These are phyloP conservation scores for Plagodis pulveraria DNA, from an alignment of 2,888 invertebrate genomes.

Conservation along the genomic window DNA sequence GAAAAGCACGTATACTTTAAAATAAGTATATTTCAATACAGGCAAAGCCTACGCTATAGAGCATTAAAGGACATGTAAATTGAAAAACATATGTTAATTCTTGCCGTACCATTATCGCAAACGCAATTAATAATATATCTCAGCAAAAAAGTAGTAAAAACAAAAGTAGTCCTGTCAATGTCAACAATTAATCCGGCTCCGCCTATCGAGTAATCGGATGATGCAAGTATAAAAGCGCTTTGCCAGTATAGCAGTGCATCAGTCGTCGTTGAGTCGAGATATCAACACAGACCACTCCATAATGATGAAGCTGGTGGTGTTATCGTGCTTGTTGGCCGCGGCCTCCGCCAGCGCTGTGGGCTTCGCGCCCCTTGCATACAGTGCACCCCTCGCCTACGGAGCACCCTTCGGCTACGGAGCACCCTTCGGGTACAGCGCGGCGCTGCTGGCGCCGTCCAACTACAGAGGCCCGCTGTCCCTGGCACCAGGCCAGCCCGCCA, in stretches of 20 bases:
- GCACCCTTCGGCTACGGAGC: constrained; percentile 32
- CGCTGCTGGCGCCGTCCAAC: constrained; percentile 27
- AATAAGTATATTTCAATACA: too few species aligned
- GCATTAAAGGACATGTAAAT: too few species aligned
- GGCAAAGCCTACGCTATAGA: too few species aligned
- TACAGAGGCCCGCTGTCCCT: constrained; percentile 42
- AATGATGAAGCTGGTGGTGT: constrained; percentile 85
- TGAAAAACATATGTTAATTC: too few species aligned
- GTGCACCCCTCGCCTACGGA: constrained; percentile 32
- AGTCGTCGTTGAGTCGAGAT: constrained; percentile 58
- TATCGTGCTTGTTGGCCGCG: constrained; percentile 86
- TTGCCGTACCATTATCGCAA: too few species aligned
- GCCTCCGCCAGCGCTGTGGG: constrained; percentile 69
- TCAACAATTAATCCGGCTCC: constrained; percentile 61
- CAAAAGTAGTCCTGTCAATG: constrained; percentile 69
- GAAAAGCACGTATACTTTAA: too few species aligned
- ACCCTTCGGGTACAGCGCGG: constrained; percentile 16
- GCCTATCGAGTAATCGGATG: constrained; percentile 46
- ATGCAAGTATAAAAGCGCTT: constrained; percentile 62
- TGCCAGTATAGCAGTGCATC: constrained; percentile 54
- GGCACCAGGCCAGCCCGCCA: constrained; percentile 73
- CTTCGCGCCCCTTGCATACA: constrained; percentile 32
- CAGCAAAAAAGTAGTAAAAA: neutral
- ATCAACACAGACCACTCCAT: constrained; percentile 78
- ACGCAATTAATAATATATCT: too few species aligned